Conservation (phyloP, 2,888 invertebrate species). For the Myopa testacea region DNA sequence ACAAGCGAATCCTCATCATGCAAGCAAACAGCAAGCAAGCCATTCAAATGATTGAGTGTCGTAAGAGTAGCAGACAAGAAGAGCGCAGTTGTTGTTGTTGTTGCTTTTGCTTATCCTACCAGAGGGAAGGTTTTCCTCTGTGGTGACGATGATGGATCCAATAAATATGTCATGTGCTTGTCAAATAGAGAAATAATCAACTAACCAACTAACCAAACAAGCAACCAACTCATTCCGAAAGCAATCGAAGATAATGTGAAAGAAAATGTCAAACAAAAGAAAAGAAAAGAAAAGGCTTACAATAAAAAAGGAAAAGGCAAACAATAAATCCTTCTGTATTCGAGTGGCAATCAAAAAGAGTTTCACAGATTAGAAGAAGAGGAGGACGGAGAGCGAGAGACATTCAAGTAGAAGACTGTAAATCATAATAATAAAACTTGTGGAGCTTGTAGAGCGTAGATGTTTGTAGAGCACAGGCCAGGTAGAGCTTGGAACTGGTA, state of each 20-base stretch:
- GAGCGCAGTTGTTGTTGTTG: not conserved
- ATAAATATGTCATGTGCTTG: conserved; percentile 38
- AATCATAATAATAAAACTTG: too few species aligned
- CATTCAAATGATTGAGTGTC: conserved; percentile 22
- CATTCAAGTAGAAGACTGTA: too few species aligned
- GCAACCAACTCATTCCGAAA: not conserved
- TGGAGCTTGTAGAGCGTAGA: too few species aligned
- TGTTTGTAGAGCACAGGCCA: too few species aligned
- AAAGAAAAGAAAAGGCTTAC: conserved; percentile 1
- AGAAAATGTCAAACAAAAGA: not conserved
- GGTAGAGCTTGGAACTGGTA: too few species aligned
- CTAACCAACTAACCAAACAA: not conserved
- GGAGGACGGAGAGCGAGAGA: too few species aligned
- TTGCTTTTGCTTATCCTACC: not conserved
- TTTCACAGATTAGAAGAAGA: too few species aligned
- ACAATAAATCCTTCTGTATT: not conserved
- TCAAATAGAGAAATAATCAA: conserved; percentile 15
- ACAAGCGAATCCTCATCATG: not conserved
- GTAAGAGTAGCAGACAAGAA: not conserved
- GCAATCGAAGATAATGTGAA: not conserved
- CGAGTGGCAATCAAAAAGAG: too few species aligned
- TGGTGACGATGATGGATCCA: conserved; percentile 42
- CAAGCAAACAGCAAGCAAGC: not conserved
- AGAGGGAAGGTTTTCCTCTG: not conserved
- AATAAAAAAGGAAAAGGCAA: not conserved